These are phyloP conservation scores for Lydus trimaculatus DNA, from an alignment of 2,888 invertebrate genomes.

Conservation along the genomic window DNA sequence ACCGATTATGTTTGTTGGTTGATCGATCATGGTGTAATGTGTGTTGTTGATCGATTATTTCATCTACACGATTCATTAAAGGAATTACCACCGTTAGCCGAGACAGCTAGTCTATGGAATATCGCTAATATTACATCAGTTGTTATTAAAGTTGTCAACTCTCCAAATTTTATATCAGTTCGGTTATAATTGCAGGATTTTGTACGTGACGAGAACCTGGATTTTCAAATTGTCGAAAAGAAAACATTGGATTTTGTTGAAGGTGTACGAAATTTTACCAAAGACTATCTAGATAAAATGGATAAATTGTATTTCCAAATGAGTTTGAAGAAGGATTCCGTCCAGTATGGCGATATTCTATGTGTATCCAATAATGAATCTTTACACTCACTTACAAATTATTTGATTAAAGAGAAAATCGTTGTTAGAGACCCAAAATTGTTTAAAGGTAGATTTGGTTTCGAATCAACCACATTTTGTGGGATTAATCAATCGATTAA, in stretches of 20 bases:
- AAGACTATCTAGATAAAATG: slow-evolving; percentile 13
- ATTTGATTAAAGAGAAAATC: slow-evolving; percentile 11
- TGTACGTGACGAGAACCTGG: slow-evolving; percentile 7
- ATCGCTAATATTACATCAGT: slow-evolving; percentile 33
- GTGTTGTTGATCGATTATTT: slow-evolving; percentile 22
- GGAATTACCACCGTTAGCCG: slow-evolving; percentile 23
- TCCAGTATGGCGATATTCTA: slow-evolving; percentile 16
- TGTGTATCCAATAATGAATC: background rate
- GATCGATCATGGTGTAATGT: slow-evolving; percentile 36
- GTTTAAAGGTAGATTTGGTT: slow-evolving; percentile 16
- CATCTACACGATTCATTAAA: slow-evolving; percentile 29
- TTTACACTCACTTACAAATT: slow-evolving; percentile 11
- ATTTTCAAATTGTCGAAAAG: slow-evolving; percentile 4
- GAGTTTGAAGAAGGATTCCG: slow-evolving; percentile 3
- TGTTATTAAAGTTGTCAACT: background rate
- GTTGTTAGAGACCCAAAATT: slow-evolving; percentile 13
- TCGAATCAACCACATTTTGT: background rate
- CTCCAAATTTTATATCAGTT: background rate
- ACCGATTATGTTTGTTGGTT: slow-evolving; percentile 34
- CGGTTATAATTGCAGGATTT: slow-evolving; percentile 13
- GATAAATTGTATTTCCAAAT: slow-evolving; percentile 17
- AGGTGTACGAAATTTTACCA: slow-evolving; percentile 9
- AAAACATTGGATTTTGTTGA: slow-evolving; percentile 16
- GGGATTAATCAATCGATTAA: background rate
- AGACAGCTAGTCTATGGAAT: slow-evolving; percentile 36